These are phyloP conservation scores for Manis crassicaudata DNA, from an alignment of 2,797 vertebrate species.

Conservation along the genomic window DNA sequence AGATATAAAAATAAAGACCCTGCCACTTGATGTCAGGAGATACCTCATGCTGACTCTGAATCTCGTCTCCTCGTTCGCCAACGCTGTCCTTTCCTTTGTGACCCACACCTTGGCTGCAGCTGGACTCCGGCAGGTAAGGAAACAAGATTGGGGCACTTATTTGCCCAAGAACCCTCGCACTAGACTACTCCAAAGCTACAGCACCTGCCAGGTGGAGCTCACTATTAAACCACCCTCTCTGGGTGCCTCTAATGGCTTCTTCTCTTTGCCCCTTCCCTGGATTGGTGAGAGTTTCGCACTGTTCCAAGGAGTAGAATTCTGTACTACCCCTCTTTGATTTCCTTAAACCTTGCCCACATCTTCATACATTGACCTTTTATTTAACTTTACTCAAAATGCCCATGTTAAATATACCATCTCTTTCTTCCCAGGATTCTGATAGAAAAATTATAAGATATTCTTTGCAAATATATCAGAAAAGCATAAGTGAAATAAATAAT, in stretches of 20 bases:
- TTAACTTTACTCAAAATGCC: background rate
- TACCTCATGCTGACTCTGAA: no score
- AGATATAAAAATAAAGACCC: no score
- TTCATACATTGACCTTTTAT: background rate
- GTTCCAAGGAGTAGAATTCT: background rate
- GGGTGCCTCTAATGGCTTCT: background rate
- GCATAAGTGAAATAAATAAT: background rate
- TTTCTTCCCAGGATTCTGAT: conserved; percentile 21
- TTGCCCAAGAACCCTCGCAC: background rate
- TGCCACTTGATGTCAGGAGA: no score
- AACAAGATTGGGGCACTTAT: background rate
- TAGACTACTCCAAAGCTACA: background rate
- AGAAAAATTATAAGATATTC: background rate
- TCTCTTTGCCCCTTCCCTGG: background rate
- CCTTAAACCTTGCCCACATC: background rate
- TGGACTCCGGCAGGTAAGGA: background rate
- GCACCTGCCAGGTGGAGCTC: background rate
- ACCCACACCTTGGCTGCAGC: no score
- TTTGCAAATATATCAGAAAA: background rate
- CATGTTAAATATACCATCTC: background rate
- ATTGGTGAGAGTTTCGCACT: background rate
- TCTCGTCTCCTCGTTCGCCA: no score
- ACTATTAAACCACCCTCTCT: background rate
- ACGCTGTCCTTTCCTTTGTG: no score
- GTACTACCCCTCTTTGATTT: background rate